phyloP scores from a whole-genome alignment of 2,797 vertebrate species.

The Vireo griseus region DNA sequence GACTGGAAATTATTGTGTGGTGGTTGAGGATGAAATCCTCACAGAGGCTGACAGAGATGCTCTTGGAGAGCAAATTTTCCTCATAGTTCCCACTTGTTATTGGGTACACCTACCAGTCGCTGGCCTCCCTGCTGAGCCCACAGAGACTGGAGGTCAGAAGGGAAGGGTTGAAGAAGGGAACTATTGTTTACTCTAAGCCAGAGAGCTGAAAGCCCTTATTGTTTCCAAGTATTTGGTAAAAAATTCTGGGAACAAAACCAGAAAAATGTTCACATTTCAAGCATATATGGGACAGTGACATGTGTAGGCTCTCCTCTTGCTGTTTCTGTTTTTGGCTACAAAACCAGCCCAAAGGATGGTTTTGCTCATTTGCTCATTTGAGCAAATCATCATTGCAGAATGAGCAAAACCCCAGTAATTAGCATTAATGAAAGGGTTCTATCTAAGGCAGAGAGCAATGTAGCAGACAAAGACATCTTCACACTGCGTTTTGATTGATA shows the following conservation, averaged over 20 bases:
- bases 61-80: neutral
- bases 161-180: neutral
- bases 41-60: neutral
- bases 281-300: neutral
- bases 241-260: neutral
- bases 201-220: neutral
- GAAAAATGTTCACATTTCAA: neutral
- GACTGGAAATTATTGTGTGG: neutral
- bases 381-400: too few species aligned
- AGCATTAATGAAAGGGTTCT: constrained; percentile 16
- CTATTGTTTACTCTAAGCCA: neutral
- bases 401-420: neutral
- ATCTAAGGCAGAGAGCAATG: neutral
- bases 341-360: neutral
- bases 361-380: too few species aligned
- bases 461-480: constrained; percentile 25
- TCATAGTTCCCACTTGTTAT: neutral
- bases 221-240: neutral
- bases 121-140: neutral
- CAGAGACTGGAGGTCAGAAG: neutral
- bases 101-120: neutral
- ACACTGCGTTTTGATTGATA: constrained; percentile 36
- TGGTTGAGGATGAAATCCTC: neutral
- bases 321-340: neutral
- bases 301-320: neutral